Evolutionary conservation across 2,888 invertebrate genomes (phyloP).

Genomic region (Zaprionus bogoriensis): DNA sequence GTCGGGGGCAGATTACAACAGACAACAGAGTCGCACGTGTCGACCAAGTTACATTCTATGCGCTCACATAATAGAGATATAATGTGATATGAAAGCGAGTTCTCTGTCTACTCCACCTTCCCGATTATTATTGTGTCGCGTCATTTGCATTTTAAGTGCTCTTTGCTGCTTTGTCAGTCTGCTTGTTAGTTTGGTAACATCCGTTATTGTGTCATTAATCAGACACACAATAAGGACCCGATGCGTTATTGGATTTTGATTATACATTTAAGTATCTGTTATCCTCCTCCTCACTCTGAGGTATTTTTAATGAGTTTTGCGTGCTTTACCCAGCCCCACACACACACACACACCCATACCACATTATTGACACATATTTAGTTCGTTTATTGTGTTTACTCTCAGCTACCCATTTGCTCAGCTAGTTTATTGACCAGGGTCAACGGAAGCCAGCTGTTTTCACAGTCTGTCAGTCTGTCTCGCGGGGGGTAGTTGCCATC

Average conservation of each 20-base stretch:
- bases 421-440: slow-evolving; percentile 66
- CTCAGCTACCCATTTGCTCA: slow-evolving; percentile 28
- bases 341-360: too few relatives aligned
- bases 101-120: neutral
- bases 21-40: neutral
- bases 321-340: slow-evolving; percentile 11
- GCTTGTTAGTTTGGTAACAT: slow-evolving; percentile 19
- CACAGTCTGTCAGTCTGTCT: neutral
- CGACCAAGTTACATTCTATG: neutral
- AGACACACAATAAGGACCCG: slow-evolving; percentile 31
- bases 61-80: neutral
- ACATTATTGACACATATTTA: slow-evolving; percentile 54
- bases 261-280: slow-evolving; percentile 1
- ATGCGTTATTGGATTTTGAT: neutral
- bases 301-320: slow-evolving; percentile 29
- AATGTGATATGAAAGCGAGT: neutral
- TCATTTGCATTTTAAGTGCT: slow-evolving; percentile 32
- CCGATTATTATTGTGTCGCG: neutral
- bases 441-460: slow-evolving; percentile 63
- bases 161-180: slow-evolving; percentile 20
- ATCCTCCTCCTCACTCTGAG: slow-evolving; percentile 23
- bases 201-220: slow-evolving; percentile 49
- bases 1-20: neutral
- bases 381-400: slow-evolving; percentile 47
- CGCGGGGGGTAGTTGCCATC: neutral